Evolutionary conservation across 2,113 vertebrate species (phyloP), one percentile per base, ranked within the genome.

Genomic region (Sturnira hondurensis): DNA sequence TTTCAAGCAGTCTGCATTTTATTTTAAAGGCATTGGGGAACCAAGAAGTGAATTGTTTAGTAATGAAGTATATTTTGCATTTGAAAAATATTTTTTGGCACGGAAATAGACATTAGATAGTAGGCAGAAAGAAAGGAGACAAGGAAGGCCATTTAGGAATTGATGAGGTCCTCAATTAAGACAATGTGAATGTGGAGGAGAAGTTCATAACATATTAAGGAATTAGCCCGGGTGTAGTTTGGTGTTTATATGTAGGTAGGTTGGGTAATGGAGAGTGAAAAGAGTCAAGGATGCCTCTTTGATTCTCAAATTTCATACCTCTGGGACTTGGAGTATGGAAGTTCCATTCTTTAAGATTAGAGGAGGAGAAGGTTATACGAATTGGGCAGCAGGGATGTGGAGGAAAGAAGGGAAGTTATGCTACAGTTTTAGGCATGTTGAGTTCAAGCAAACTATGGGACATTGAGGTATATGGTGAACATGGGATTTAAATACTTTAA

Each of bases 31-130:
- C 38, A 58, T 12, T 26, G 28, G 70, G 26, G 22, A 73, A 65
- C 47, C n/a, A 94, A 33, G 33, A 94, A 92, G 26, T 77, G 92
- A 92, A 31, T 77, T 91, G 43, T 50, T 95, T 76, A 85, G 47
- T 94, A 91, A 80, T 61, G 9, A 85, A n/a, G 45, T 87, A 56
- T 54, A 45, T 80, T 94, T 88, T 88, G 8, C 52, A 87, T 87
- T 85, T 94, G 65, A 56, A 73, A 86, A 89, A 20, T 76, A 41
- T 54, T 36, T 82, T 93, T 91, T 67, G 47, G 47, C 38, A 74
- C 45, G 45, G 47, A 22, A 91, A 20, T 65, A 86, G 16, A 71
- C 14, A 70, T 86, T 87, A 41, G 33, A 9, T 43, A 33, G 41
- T 52, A 70, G 38, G 56, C 56, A 94, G 43, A 41, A 78, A 22